Percentiles rank a stretch among this genome's conserved stretches.
These are phyloP conservation scores for Bubalus kerabau DNA, from an alignment of 2,113 vertebrate genomes.

Conservation along the genomic window DNA sequence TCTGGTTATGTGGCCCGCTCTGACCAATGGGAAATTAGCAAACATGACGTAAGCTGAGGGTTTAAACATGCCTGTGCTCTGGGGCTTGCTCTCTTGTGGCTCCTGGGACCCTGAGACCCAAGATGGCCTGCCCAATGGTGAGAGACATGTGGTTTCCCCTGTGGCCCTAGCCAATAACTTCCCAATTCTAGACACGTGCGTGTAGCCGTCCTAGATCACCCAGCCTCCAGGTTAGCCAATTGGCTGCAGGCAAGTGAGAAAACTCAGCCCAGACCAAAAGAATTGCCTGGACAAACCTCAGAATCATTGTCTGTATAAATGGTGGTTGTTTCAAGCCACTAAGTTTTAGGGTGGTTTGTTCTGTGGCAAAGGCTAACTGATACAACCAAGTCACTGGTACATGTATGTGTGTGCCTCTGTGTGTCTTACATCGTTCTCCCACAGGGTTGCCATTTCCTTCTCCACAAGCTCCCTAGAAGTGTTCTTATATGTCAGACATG, in stretches of 20 bases:
- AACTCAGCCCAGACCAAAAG: neutral
- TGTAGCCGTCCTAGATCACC: neutral
- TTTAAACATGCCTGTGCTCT: neutral
- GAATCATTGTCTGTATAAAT: slow-evolving; percentile 6
- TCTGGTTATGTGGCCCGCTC: neutral
- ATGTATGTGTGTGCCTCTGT: neutral
- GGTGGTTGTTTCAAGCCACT: neutral
- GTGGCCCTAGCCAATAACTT: neutral
- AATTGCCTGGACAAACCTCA: neutral
- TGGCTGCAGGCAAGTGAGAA: neutral
- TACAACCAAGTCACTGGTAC: neutral
- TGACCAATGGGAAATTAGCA: neutral
- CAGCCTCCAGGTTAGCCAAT: neutral
- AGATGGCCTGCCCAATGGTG: neutral
- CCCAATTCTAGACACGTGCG: neutral
- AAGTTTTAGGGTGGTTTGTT: neutral
- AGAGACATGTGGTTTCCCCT: neutral
- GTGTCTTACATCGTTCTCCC: neutral
- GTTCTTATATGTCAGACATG: neutral
- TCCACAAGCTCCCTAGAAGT: neutral
- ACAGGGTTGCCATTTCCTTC: neutral
- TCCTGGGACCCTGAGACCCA: neutral
- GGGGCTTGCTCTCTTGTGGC: neutral
- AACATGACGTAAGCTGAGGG: neutral
- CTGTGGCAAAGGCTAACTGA: neutral